phyloP scores from a whole-genome alignment of 1,140 invertebrate genomes.

The Onthophagus taurus region DNA sequence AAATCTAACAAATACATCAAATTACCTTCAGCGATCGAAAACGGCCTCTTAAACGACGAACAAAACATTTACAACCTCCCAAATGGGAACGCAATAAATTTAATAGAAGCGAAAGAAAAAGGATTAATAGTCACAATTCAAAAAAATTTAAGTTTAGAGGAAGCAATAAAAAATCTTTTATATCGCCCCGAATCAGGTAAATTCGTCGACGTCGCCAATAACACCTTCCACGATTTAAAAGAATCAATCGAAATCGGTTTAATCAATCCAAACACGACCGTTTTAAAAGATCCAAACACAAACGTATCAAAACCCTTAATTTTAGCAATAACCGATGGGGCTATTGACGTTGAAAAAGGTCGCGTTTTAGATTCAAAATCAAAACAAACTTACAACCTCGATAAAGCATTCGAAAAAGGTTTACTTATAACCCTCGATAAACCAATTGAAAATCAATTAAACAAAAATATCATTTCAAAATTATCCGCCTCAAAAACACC shows the following conservation, averaged over 20 bases:
- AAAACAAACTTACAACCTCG: constrained; percentile 60
- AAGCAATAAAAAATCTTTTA: constrained; percentile 65
- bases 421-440: constrained; percentile 63
- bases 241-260: constrained; percentile 63
- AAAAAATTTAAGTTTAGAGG: constrained; percentile 62
- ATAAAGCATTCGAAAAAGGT: constrained; percentile 62
- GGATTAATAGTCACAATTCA: constrained; percentile 66
- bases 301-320: constrained; percentile 62
- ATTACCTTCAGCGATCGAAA: constrained; percentile 64
- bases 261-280: constrained; percentile 66
- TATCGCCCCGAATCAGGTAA: constrained; percentile 69
- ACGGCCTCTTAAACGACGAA: constrained; percentile 62
- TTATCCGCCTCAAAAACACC: constrained; percentile 24
- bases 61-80: constrained; percentile 59
- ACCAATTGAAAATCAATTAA: constrained; percentile 48
- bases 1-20: constrained; percentile 59
- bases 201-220: constrained; percentile 64
- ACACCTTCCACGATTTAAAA: constrained; percentile 58
- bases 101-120: constrained; percentile 59
- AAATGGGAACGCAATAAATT: constrained; percentile 50
- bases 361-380: constrained; percentile 68
- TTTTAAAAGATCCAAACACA: constrained; percentile 64
- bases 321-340: constrained; percentile 68
- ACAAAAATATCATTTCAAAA: constrained; percentile 13
- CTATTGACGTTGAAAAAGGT: constrained; percentile 66